Conservation (phyloP, 1,140 invertebrate genomes). For the Neelides sp. region DNA sequence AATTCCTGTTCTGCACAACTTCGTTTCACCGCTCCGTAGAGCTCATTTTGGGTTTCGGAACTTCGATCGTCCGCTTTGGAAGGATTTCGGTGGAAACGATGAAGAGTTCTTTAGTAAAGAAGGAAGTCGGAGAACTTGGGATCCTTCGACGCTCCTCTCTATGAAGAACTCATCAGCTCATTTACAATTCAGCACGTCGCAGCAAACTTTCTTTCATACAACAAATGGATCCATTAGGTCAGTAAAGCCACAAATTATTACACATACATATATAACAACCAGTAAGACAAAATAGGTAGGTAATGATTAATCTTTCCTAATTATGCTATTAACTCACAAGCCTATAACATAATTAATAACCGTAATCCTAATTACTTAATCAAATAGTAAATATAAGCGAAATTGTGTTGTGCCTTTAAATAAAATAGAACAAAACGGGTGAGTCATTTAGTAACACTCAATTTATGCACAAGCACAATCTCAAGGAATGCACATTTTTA, state of each 20-base stretch:
- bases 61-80: conserved; percentile 27
- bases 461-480: too few relatives aligned
- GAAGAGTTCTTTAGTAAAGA: conserved; percentile 6
- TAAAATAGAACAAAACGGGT: too few relatives aligned
- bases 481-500: neutral
- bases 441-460: too few relatives aligned
- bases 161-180: conserved; percentile 11
- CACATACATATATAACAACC: too few relatives aligned
- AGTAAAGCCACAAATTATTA: too few relatives aligned
- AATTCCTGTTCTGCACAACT: conserved; percentile 1
- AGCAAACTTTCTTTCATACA: conserved; percentile 18
- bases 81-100: conserved; percentile 12
- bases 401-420: too few relatives aligned
- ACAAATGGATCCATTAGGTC: conserved; percentile 4
- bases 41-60: conserved; percentile 25
- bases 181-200: conserved; percentile 23
- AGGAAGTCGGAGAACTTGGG: conserved; percentile 26
- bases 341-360: neutral
- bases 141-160: conserved; percentile 16
- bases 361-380: neutral
- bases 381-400: neutral
- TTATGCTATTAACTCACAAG: neutral
- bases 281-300: neutral
- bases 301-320: neutral
- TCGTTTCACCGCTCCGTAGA: conserved; percentile 6